phyloP scores from a whole-genome alignment of 37 sponge, comb jelly and placozoan genomes.

The Beroe ovata region DNA sequence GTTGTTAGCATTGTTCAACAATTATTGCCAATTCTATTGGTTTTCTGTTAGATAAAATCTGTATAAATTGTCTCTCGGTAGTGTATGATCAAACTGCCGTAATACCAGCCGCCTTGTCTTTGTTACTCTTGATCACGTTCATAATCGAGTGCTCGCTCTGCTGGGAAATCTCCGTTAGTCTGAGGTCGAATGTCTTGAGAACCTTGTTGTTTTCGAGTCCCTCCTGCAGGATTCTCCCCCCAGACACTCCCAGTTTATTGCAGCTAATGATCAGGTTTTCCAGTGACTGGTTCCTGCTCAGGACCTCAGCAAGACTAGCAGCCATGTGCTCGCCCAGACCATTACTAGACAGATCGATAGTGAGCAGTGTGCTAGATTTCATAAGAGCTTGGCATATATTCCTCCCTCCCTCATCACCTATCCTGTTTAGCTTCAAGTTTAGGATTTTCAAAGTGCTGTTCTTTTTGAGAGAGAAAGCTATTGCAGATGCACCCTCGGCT shows the following conservation, averaged over 20 bases:
- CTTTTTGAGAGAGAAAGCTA: slow-evolving; percentile 85
- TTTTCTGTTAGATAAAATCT: too few relatives aligned
- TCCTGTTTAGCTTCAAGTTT: slow-evolving; percentile 81
- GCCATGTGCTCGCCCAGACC: slow-evolving; percentile 80
- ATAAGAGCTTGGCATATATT: slow-evolving; percentile 79
- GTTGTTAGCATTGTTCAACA: too few relatives aligned
- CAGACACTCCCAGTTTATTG: slow-evolving; percentile 84
- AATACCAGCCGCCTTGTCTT: slow-evolving; percentile 51
- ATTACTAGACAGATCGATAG: slow-evolving; percentile 79
- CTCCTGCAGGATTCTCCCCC: slow-evolving; percentile 82
- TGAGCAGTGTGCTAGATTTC: slow-evolving; percentile 74
- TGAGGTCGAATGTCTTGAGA: slow-evolving; percentile 78
- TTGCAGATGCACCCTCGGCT: slow-evolving; percentile 73
- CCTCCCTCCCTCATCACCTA: slow-evolving; percentile 85
- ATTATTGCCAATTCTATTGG: too few relatives aligned
- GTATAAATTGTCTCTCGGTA: too few relatives aligned
- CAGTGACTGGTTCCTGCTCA: slow-evolving; percentile 76
- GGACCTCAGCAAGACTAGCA: slow-evolving; percentile 78
- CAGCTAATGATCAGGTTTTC: slow-evolving; percentile 72
- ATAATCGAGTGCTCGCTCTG: slow-evolving; percentile 93
- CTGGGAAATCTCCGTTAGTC: slow-evolving; percentile 84
- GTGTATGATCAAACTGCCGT: too few relatives aligned
- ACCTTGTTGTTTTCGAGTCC: slow-evolving; percentile 88
- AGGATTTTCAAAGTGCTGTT: slow-evolving; percentile 77
- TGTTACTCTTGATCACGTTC: slow-evolving; percentile 79